phyloP scores from a whole-genome alignment of 2,113 vertebrate genomes.

The Dolichotis patagonum region DNA sequence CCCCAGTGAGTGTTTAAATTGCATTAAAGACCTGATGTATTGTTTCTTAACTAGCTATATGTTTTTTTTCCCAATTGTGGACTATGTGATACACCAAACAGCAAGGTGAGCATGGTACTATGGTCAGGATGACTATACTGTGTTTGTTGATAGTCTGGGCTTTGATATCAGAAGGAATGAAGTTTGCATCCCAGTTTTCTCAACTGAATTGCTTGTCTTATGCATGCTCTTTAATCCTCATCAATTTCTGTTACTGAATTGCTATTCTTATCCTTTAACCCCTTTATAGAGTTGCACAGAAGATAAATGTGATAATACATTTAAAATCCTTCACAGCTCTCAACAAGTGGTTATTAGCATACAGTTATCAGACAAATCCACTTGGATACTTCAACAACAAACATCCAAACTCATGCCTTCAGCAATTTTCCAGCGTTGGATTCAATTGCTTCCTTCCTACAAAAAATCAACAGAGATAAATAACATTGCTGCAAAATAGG shows the following conservation, averaged over 20 bases:
- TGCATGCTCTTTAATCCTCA: background rate
- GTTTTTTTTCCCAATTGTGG: background rate
- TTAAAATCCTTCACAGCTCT: background rate
- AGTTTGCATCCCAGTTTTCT: background rate
- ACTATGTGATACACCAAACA: background rate
- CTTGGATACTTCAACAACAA: background rate
- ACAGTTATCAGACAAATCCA: background rate
- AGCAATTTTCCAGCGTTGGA: background rate
- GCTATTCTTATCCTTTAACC: background rate
- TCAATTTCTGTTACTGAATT: background rate
- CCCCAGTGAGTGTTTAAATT: background rate
- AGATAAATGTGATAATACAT: background rate
- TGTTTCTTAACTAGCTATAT: background rate
- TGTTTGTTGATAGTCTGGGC: background rate
- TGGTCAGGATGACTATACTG: rapidly evolving
- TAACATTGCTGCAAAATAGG: background rate
- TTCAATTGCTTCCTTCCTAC: background rate
- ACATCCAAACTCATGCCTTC: background rate
- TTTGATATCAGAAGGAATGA: background rate
- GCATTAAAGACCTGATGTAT: background rate
- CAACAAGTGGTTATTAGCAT: background rate
- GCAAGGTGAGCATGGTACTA: rapidly evolving
- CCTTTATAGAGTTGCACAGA: background rate
- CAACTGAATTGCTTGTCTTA: background rate
- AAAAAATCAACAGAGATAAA: background rate